Base-by-base conservation (phyloP, 2,797 vertebrate species). In the Chanos chanos region DNA sequence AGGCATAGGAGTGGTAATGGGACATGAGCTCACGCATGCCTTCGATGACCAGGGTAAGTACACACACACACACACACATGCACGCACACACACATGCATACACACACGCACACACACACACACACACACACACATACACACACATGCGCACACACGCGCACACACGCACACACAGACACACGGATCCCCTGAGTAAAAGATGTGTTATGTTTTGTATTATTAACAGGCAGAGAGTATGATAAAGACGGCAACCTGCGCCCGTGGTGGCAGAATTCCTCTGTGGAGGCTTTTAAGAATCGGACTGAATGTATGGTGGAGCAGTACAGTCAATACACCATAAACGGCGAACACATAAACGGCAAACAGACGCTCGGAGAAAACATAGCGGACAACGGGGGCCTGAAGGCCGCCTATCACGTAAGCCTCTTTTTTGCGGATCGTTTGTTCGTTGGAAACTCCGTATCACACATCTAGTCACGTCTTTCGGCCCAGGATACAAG, bases 1-100 rank as follows among this genome's bases (percentile, higher is more conserved):
- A 0, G 96, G 96, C 9, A 98, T 99, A 0, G 96, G 96, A 0
- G 96, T 99, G 22, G 96, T 98, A 77, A 99, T 99, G 96, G 96
- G 96, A 45, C 96, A 99, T 0, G 96, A 99, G 78, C 85, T 99
- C 74, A 98, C 96, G 0, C 96, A 98, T 0, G 96, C 96, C 1
- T 99, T 98, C 4, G 96, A 99, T 41, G 96, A 94, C 76, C 92
- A 94, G 89, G 92, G 92, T 94, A 82, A 70, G 78, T 45, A 51
- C 22, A 37, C 10, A 16, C 12, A 18, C 13, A n/a, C 19, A 36
- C 7, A 12, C 15, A 4, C 12, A 13, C 3, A 13, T 24, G 3
- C 2, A 3, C 21, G 30, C n/a, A n/a, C n/a, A 13, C 44, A 51
- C 8, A 16, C 5, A 18, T 16, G 15, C 2, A 2, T 9, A 50